Conservation (phyloP, 2,797 vertebrate species). For the Distichodus sexfasciatus region DNA sequence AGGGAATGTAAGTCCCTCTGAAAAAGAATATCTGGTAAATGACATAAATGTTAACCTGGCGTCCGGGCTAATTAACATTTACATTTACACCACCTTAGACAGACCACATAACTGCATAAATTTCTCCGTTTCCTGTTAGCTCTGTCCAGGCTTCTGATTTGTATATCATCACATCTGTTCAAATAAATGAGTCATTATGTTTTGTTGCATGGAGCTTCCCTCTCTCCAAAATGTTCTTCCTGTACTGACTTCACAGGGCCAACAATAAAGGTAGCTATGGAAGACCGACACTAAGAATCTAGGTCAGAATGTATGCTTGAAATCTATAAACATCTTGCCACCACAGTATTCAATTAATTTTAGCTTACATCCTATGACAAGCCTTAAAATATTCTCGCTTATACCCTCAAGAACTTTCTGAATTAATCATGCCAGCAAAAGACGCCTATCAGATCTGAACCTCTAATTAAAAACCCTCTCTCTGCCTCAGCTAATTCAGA, state of each 20-base stretch:
- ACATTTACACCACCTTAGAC: neutral
- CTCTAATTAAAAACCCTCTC: neutral
- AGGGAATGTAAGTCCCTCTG: too few species aligned
- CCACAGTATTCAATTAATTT: conserved; percentile 17
- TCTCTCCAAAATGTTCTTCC: conserved; percentile 6
- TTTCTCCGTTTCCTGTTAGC: neutral
- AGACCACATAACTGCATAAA: neutral
- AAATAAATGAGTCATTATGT: neutral
- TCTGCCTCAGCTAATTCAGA: neutral
- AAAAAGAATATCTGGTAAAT: too few species aligned
- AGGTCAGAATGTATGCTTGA: conserved; percentile 46
- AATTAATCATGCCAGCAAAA: conserved; percentile 32
- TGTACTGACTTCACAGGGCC: conserved; percentile 26
- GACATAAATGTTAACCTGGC: too few species aligned
- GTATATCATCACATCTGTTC: neutral
- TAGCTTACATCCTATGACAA: conserved; percentile 23
- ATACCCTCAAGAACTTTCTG: neutral
- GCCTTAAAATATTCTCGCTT: conserved; percentile 19
- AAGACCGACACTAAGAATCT: conserved; percentile 41
- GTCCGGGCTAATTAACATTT: too few species aligned
- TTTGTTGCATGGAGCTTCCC: neutral
- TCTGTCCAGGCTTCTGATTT: neutral
- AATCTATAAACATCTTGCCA: conserved; percentile 23
- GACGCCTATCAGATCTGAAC: neutral
- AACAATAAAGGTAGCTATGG: conserved; percentile 19